phyloP scores from a whole-genome alignment of 2,797 vertebrate species.

The Chloroceryle amazona region DNA sequence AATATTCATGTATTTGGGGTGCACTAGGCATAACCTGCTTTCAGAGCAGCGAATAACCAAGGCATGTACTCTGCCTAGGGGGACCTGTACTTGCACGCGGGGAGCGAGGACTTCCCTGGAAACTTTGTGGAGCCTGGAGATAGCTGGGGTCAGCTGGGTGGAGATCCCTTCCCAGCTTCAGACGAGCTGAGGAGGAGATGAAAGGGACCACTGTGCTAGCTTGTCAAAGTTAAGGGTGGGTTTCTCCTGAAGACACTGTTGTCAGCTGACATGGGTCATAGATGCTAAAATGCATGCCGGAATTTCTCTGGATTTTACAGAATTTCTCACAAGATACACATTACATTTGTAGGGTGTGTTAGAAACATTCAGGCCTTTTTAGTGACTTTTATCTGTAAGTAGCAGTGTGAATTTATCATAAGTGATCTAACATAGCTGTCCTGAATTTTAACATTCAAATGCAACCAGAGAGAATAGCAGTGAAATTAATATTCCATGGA shows the following conservation, averaged over 20 bases:
- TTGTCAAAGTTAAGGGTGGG: neutral
- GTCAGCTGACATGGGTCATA: neutral
- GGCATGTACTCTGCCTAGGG: neutral
- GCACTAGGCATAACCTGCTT: neutral
- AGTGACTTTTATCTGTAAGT: neutral
- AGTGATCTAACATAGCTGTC: neutral
- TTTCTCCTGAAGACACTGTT: neutral
- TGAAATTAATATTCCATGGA: neutral
- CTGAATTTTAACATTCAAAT: neutral
- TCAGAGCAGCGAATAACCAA: neutral
- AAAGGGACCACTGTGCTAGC: neutral
- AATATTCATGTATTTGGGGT: neutral
- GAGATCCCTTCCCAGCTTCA: neutral
- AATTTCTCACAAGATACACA: neutral
- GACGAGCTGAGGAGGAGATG: neutral
- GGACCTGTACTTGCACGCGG: rapidly evolving
- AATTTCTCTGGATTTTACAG: neutral
- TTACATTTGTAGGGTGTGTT: rapidly evolving
- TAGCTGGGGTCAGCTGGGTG: neutral
- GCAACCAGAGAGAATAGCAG: neutral
- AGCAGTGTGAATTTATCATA: neutral
- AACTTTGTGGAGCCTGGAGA: neutral
- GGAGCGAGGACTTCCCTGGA: neutral
- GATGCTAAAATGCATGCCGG: neutral
- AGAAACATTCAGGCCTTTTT: neutral